Conservation (phyloP, 2,888 invertebrate species). For the Hyles lineata region DNA sequence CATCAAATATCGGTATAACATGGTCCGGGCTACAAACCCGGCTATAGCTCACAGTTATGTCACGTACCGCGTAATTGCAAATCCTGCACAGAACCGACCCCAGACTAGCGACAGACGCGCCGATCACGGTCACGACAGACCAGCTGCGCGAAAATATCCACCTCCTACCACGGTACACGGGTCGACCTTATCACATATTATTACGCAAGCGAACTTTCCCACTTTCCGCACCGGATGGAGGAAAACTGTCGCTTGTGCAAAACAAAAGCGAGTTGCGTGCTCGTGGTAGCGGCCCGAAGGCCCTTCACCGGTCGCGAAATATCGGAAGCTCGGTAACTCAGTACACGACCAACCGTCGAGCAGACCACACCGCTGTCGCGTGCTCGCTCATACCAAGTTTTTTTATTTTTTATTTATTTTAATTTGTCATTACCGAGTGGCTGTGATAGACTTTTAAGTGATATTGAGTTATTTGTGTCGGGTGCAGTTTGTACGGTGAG, state of each 20-base stretch:
- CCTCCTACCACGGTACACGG: neutral
- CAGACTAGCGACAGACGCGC: neutral
- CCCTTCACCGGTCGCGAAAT: constrained; percentile 24
- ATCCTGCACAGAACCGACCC: neutral
- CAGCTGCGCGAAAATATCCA: neutral
- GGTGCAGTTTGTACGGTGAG: constrained; percentile 19
- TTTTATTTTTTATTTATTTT: constrained; percentile 9
- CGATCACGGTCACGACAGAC: neutral
- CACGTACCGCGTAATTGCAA: neutral
- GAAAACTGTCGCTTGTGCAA: neutral
- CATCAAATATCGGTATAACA: too few species aligned
- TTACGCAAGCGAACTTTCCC: constrained; percentile 13
- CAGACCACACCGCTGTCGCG: constrained; percentile 5
- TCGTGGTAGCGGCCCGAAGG: constrained; percentile 24
- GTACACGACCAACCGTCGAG: constrained; percentile 16
- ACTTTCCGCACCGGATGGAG: constrained; percentile 7
- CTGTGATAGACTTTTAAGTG: constrained; percentile 42
- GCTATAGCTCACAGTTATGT: neutral
- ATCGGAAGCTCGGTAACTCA: constrained; percentile 18
- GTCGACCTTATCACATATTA: neutral
- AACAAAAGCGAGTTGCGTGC: neutral
- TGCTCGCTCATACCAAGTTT: neutral
- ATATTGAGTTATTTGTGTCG: constrained; percentile 31
- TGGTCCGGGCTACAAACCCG: too few species aligned
- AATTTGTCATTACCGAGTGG: constrained; percentile 35